Percentiles rank a stretch among this genome's conserved stretches.
Conservation (phyloP, 37 sponge, comb jelly and placozoan genomes). For the Agelas oroides region DNA sequence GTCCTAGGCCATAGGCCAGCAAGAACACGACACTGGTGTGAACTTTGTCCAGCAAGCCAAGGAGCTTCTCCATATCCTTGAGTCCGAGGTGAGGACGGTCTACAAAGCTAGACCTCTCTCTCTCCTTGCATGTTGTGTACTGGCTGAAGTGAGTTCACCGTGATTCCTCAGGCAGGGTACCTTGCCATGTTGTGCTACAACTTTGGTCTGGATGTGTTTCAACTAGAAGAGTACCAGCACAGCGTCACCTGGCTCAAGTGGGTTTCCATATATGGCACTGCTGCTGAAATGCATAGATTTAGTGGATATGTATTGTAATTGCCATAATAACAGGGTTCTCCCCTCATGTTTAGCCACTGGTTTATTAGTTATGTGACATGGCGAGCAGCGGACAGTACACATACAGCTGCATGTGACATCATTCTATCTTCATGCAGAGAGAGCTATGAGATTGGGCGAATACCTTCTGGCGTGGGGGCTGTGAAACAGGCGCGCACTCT, state of each 20-base stretch:
- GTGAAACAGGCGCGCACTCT: slow-evolving; percentile 84
- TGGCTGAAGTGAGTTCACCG: background rate
- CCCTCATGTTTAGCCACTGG: too few species aligned
- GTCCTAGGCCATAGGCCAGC: slow-evolving; percentile 43
- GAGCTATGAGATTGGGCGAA: slow-evolving; percentile 89
- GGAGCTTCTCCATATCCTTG: slow-evolving; percentile 48
- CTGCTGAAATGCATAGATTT: too few species aligned
- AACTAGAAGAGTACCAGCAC: slow-evolving; percentile 57
- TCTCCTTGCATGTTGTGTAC: background rate
- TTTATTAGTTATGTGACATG: too few species aligned
- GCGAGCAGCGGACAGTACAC: too few species aligned
- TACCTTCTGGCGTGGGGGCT: slow-evolving; percentile 50
- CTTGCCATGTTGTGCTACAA: slow-evolving; percentile 92
- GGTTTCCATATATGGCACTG: background rate
- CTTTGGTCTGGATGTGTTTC: slow-evolving; percentile 83
- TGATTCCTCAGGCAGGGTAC: slow-evolving; percentile 52
- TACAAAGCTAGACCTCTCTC: background rate
- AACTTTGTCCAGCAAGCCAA: slow-evolving; percentile 47
- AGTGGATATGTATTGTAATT: too few species aligned
- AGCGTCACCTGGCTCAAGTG: slow-evolving; percentile 84
- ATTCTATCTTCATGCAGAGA: slow-evolving; percentile 34
- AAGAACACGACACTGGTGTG: slow-evolving; percentile 50
- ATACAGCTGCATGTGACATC: too few species aligned
- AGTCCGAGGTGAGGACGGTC: slow-evolving; percentile 38
- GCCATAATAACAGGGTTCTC: too few species aligned